phyloP scores from a whole-genome alignment of 37 sponge, comb jelly and placozoan species.

The Ephydatia muelleri region DNA sequence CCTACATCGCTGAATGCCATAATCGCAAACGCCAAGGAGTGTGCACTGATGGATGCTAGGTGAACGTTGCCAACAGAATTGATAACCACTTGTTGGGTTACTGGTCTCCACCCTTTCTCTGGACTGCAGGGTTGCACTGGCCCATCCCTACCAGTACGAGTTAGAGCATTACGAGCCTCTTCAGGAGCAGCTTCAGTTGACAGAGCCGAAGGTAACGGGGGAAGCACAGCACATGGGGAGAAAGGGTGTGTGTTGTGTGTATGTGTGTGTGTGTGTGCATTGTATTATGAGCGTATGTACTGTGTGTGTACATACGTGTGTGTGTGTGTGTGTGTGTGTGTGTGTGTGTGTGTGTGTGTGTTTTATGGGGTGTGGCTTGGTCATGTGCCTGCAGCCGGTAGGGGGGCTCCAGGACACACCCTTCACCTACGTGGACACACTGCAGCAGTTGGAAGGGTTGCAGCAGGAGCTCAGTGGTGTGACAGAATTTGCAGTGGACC shows the following conservation, averaged over 20 bases:
- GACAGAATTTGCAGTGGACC: constrained; percentile 87
- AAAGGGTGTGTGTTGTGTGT: no score
- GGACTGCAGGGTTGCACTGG: not conserved
- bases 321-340: no score
- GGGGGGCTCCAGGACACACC: constrained; percentile 74
- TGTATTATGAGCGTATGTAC: no score
- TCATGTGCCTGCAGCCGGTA: constrained; percentile 11
- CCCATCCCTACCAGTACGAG: constrained; percentile 76
- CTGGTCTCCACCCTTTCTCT: not conserved
- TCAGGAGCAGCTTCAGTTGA: constrained; percentile 44
- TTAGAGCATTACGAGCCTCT: constrained; percentile 41
- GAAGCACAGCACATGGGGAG: no score
- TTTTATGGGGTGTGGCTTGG: not conserved
- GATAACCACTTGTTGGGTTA: not conserved
- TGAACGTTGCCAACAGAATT: not conserved
- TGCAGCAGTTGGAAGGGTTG: constrained; percentile 66
- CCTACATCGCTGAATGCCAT: constrained; percentile 44
- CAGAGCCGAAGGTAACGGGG: constrained; percentile 51
- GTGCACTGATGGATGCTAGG: constrained; percentile 29
- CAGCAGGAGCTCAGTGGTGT: constrained; percentile 41
- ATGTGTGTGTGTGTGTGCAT: not conserved
- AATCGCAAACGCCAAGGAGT: constrained; percentile 58
- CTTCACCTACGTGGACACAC: constrained; percentile 50
- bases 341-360: not conserved
- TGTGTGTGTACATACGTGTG: not conserved